phyloP scores from a whole-genome alignment of 1,140 invertebrate species.

The Drosophila yakuba region DNA sequence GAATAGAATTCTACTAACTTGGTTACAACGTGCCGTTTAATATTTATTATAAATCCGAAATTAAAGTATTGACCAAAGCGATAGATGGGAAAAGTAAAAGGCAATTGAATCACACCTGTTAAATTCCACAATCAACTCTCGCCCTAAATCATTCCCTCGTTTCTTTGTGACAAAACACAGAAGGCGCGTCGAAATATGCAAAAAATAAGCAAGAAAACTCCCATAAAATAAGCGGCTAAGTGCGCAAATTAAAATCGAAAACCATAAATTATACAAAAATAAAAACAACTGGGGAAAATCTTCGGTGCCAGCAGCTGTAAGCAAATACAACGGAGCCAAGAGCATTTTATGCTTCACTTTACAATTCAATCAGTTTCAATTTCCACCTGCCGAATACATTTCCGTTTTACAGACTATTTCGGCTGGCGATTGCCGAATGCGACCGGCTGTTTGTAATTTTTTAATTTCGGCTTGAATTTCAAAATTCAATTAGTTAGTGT shows the following conservation, averaged over 20 bases:
- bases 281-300: conserved; percentile 6
- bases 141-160: conserved; percentile 51
- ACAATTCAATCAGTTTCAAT: conserved; percentile 82
- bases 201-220: conserved; percentile 18
- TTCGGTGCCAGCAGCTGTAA: conserved; percentile 50
- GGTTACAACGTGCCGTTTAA: no score
- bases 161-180: conserved; percentile 55
- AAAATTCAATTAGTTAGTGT: conserved; percentile 80
- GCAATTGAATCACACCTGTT: background rate
- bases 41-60: no score
- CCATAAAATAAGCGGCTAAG: conserved; percentile 68
- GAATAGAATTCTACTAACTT: background rate
- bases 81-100: no score
- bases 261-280: conserved; percentile 66
- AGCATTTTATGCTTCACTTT: conserved; percentile 76
- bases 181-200: conserved; percentile 51
- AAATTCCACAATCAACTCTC: conserved; percentile 26
- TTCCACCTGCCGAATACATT: conserved; percentile 82
- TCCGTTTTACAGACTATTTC: conserved; percentile 75
- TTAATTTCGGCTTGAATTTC: conserved; percentile 78
- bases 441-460: conserved; percentile 65
- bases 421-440: conserved; percentile 16
- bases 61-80: no score
- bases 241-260: conserved; percentile 77
- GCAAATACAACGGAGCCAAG: conserved; percentile 22